A percentile compares a stretch with the other conserved stretches of the same genome.
Conservation (phyloP, 1,140 invertebrate species). For the Leptopilina boulardi region DNA sequence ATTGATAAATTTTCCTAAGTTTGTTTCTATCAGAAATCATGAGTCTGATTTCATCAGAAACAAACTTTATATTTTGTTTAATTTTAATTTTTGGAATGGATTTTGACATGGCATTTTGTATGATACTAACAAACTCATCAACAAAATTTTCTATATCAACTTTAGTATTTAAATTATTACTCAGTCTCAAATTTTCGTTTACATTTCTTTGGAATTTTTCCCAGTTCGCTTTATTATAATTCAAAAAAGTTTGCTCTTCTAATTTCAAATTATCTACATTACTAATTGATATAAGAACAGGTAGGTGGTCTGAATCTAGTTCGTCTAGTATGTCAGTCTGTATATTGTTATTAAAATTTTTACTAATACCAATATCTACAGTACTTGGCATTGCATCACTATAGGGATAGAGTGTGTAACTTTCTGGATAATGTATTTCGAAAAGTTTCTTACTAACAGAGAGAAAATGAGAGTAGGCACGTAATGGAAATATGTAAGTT, state of each 20-base stretch:
- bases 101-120: background rate
- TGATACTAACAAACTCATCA: background rate
- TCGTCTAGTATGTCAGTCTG: too few species aligned
- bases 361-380: too few species aligned
- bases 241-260: background rate
- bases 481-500: too few species aligned
- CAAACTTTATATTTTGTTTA: background rate
- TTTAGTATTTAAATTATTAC: background rate
- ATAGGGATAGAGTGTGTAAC: too few species aligned
- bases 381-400: too few species aligned
- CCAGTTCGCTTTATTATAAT: background rate
- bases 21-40: background rate
- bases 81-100: background rate
- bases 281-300: too few species aligned
- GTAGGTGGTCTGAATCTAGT: too few species aligned
- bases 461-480: too few species aligned
- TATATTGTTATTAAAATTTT: too few species aligned
- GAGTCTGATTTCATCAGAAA: background rate
- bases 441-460: background rate
- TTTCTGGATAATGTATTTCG: too few species aligned
- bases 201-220: background rate
- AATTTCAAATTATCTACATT: background rate
- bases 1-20: background rate
- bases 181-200: background rate
- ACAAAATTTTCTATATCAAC: background rate